These are phyloP conservation scores for Scrobipalpa costella DNA, from an alignment of 2,888 invertebrate genomes.

Conservation along the genomic window DNA sequence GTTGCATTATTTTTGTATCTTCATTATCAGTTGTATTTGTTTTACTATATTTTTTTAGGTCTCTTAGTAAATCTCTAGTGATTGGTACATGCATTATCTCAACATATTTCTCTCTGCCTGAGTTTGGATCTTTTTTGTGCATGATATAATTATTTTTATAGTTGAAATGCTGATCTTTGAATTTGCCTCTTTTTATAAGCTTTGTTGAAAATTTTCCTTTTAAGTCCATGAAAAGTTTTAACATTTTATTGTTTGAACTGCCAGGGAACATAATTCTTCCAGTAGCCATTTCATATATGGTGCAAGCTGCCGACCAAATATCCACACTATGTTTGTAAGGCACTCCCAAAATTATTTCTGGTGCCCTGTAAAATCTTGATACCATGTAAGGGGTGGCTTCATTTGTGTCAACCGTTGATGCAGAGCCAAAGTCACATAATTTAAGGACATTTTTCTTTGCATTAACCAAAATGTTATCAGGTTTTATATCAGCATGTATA, in stretches of 20 bases:
- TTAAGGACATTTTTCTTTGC: slow-evolving; percentile 97
- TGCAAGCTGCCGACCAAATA: slow-evolving; percentile 99
- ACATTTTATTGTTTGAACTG: slow-evolving; percentile 98
- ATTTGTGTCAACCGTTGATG: slow-evolving; percentile 94
- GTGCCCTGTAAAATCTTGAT: slow-evolving; percentile 98
- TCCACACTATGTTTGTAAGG: slow-evolving; percentile 97
- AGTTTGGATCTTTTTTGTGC: slow-evolving; percentile 98
- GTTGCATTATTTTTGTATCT: slow-evolving; percentile 92
- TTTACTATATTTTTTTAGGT: slow-evolving; percentile 90
- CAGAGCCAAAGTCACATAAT: slow-evolving; percentile 99
- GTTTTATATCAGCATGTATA: slow-evolving; percentile 99
- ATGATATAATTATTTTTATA: slow-evolving; percentile 96
- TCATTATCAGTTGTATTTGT: slow-evolving; percentile 88
- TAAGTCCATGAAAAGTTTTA: slow-evolving; percentile 98
- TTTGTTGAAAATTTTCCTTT: slow-evolving; percentile 99
- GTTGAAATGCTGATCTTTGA: slow-evolving; percentile 98
- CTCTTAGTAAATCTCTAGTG: slow-evolving; percentile 91
- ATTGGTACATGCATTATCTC: slow-evolving; percentile 92
- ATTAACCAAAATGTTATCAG: slow-evolving; percentile 99
- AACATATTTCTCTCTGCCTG: slow-evolving; percentile 97
- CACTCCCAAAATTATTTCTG: slow-evolving; percentile 98
- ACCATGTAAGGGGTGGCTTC: slow-evolving; percentile 99
- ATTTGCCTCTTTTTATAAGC: slow-evolving; percentile 94
- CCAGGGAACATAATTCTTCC: slow-evolving; percentile 99
- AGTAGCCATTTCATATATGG: slow-evolving; percentile 98